Conservation (phyloP, 1,140 invertebrate genomes). For the Anastrepha obliqua region DNA sequence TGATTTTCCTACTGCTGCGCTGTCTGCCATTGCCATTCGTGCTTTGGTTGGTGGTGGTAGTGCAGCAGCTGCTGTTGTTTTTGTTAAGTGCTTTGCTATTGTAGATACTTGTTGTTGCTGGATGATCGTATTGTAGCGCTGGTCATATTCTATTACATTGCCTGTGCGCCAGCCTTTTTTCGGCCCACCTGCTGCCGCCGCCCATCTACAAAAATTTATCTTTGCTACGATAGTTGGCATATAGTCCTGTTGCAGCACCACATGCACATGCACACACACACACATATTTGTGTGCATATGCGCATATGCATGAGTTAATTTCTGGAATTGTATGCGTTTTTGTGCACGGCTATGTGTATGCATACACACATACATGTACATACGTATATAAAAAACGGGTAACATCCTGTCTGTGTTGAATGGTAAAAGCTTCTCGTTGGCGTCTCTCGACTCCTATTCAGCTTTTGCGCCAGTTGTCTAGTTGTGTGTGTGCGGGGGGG, state of each 20-base stretch:
- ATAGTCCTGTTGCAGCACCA: conserved; percentile 38
- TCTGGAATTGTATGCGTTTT: background rate
- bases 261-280: background rate
- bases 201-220: background rate
- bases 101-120: conserved; percentile 61
- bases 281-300: background rate
- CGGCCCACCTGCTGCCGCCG: conserved; percentile 6
- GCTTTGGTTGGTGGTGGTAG: background rate
- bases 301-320: background rate
- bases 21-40: background rate
- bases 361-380: background rate
- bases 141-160: conserved; percentile 56
- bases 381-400: conserved; percentile 52
- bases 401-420: conserved; percentile 57
- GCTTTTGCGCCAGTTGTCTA: background rate
- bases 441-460: background rate
- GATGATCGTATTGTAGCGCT: conserved; percentile 68
- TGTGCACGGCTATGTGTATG: background rate
- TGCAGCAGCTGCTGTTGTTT: conserved; percentile 18
- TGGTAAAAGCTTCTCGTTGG: conserved; percentile 52
- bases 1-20: too few relatives aligned
- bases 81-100: background rate
- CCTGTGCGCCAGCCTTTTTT: background rate
- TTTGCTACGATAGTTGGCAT: conserved; percentile 15
- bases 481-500: background rate